Conservation (phyloP, 2,888 invertebrate genomes). For the Stenotaenia linearis region DNA sequence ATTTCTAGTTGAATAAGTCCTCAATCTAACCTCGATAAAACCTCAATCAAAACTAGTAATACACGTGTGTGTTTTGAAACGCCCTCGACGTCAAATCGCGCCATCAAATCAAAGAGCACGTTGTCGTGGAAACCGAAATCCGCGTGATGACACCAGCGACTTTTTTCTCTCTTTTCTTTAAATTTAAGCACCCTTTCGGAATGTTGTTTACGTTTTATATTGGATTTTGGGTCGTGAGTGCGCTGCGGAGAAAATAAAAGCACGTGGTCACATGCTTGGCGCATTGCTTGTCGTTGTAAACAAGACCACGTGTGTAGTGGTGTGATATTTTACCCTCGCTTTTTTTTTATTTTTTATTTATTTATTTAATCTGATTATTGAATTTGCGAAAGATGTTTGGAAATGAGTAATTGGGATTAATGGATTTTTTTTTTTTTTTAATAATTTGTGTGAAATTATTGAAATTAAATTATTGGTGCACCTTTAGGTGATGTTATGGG, state of each 20-base stretch:
- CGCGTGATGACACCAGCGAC: background rate
- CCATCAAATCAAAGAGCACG: background rate
- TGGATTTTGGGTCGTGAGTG: background rate
- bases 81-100: background rate
- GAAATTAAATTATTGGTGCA: no score
- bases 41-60: background rate
- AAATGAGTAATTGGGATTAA: no score
- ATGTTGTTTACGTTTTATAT: background rate
- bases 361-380: no score
- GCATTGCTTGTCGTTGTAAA: background rate
- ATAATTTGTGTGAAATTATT: no score
- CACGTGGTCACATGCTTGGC: background rate
- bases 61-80: constrained; percentile 4
- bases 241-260: background rate
- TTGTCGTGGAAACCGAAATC: background rate
- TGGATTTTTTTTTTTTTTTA: background rate
- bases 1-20: background rate
- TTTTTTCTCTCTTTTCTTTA: background rate
- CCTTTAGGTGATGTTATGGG: no score
- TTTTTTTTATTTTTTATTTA: background rate
- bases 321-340: background rate
- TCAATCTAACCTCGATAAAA: background rate
- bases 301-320: background rate
- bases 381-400: no score
- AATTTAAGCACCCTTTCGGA: background rate